Base-by-base conservation (phyloP, 2,797 vertebrate genomes). In the Numenius phaeopus region DNA sequence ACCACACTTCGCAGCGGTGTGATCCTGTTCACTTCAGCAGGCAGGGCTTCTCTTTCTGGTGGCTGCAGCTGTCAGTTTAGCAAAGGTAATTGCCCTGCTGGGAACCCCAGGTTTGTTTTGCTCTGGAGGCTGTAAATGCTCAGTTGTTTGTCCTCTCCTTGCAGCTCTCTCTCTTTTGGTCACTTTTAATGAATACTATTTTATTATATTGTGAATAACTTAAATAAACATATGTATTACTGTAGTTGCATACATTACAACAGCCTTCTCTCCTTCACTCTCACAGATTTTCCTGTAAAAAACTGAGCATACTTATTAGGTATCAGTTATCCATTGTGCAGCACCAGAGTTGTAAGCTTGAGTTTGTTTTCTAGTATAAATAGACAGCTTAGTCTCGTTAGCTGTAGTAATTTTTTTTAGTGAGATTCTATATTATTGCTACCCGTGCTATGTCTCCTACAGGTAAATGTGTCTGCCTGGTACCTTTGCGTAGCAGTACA, bases 1-100 rank as follows among this genome's bases (percentile, higher is more conserved):
- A 39, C 39, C 14, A 7, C 7, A 5, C 17, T 54, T 49, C 9
- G 1, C 37, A 54, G 23, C 0, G 0, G 30, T 44, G 76, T 42
- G 21, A 46, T 52, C 9, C 29, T 19, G 1, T 44, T 62, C 7
- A 1, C n/a, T 58, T 59, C 37, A 20, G 29, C 34, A 39, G 42
- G 10, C 66, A 52, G 40, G 16, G 34, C 34, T 89, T 40, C 66
- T 62, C 58, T 20, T 82, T 5, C 34, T 49, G 40, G 5, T 44
- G 47, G 11, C 85, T 66, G 32, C 27, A n/a, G 69, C 55, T 37
- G 7, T 21, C 19, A 1, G 20, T 20, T 40, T 7, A 72, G 50
- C 67, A 83, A 66, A 55, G 10, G 11, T 46, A 17, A 52, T 37
- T 77, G 21, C 39, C 39, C 37, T 66, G 22, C 50, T 70, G 44